Percentiles rank a stretch among this genome's conserved stretches.
Evolutionary conservation across 2,888 invertebrate species (phyloP).

Genomic region (Osmoderma eremita): DNA sequence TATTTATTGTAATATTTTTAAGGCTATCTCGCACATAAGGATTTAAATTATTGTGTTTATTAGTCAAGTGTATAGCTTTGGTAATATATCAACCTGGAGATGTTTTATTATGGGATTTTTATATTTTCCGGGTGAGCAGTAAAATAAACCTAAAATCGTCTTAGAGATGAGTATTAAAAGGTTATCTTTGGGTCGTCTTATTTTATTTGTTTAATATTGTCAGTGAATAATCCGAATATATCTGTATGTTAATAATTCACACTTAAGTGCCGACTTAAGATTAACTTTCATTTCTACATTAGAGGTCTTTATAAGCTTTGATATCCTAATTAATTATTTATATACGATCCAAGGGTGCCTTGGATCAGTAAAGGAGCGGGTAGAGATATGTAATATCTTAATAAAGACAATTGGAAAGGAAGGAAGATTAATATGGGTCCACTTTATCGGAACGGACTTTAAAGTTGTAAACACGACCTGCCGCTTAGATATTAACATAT

Average conservation of each 20-base stretch:
- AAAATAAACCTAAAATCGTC: constrained; percentile 12
- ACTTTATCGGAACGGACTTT: neutral
- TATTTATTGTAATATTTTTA: constrained; percentile 27
- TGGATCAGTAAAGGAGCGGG: too few relatives aligned
- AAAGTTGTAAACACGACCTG: constrained; percentile 12
- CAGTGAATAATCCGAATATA: constrained; percentile 1
- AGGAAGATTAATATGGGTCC: constrained; percentile 3
- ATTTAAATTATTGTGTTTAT: neutral
- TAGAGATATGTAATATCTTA: constrained; percentile 17
- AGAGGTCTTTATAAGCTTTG: too few relatives aligned
- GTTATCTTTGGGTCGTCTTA: neutral
- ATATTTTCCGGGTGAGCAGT: constrained; percentile 10
- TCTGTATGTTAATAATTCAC: neutral
- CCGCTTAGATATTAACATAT: neutral
- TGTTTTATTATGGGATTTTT: constrained; percentile 5
- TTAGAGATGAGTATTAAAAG: constrained; percentile 13
- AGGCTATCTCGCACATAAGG: neutral
- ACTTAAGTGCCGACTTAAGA: too few relatives aligned
- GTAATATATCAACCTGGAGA: constrained; percentile 18
- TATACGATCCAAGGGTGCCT: too few relatives aligned
- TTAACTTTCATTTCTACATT: too few relatives aligned
- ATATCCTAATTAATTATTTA: too few relatives aligned
- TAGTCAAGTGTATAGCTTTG: constrained; percentile 1
- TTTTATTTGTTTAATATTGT: constrained; percentile 3
- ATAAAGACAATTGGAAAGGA: neutral